Percentiles rank a stretch among this genome's conserved stretches.
Evolutionary conservation across 2,797 vertebrate genomes (phyloP).

Genomic region (Silurus lanzhouensis): DNA sequence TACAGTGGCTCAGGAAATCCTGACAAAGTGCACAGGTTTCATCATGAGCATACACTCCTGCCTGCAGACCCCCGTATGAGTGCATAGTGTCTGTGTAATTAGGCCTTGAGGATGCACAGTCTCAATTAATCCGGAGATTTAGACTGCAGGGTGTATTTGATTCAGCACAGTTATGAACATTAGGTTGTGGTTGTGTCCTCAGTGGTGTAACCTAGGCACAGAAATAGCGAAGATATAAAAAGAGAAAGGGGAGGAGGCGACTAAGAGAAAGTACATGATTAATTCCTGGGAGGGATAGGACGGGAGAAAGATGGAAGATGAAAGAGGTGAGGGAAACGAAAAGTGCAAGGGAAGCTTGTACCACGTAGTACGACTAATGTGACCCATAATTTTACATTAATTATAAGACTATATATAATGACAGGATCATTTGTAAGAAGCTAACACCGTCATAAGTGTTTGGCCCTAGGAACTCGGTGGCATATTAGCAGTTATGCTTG

Average conservation of each 20-base stretch:
- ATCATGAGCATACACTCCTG: background rate
- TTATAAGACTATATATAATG: background rate
- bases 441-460: background rate
- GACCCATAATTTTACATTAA: background rate
- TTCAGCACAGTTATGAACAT: conserved; percentile 45
- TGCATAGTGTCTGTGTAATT: conserved; percentile 49
- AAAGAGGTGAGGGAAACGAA: background rate
- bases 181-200: conserved; percentile 22
- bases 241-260: background rate
- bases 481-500: background rate
- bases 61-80: conserved; percentile 10
- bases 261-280: conserved; percentile 15
- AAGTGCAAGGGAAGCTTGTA: conserved; percentile 1
- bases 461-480: background rate
- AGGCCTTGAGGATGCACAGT: conserved; percentile 50
- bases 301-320: background rate
- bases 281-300: conserved; percentile 6
- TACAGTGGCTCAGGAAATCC: background rate
- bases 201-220: conserved; percentile 32
- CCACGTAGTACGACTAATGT: background rate
- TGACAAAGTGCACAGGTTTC: background rate
- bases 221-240: conserved; percentile 27
- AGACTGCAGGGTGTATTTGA: conserved; percentile 43
- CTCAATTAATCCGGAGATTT: conserved; percentile 50
- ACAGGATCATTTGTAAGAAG: background rate